Conservation (phyloP, 2,113 vertebrate species). For the Mobula hypostoma region DNA sequence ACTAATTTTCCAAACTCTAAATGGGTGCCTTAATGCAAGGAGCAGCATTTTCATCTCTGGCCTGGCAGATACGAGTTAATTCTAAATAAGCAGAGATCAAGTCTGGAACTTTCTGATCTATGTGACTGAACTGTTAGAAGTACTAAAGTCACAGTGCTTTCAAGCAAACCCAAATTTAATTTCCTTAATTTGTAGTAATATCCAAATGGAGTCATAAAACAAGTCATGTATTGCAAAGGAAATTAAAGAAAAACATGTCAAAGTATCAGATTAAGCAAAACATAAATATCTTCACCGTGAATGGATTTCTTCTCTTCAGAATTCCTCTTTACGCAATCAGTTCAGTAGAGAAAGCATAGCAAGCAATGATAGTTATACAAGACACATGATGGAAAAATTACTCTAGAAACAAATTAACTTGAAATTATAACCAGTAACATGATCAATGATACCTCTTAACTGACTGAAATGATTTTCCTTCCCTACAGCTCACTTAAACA, state of each 20-base stretch:
- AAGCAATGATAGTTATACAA: background rate
- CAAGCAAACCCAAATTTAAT: background rate
- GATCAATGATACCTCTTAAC: background rate
- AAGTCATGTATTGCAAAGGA: background rate
- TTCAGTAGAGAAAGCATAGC: background rate
- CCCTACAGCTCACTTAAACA: background rate
- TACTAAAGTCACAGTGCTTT: background rate
- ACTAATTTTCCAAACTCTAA: background rate
- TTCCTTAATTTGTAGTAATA: background rate
- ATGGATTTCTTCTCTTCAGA: background rate
- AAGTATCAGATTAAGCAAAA: background rate
- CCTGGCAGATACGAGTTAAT: background rate
- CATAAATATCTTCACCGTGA: background rate
- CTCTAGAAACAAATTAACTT: background rate
- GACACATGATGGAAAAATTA: background rate
- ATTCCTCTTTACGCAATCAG: background rate
- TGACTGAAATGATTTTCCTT: background rate
- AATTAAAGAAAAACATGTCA: background rate
- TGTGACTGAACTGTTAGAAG: background rate
- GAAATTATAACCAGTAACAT: conserved; percentile 12
- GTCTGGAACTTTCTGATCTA: background rate
- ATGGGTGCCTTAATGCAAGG: background rate
- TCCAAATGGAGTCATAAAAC: background rate
- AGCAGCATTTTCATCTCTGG: background rate
- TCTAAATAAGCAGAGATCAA: background rate